These are phyloP conservation scores for Synanthedon tipuliformis DNA, from an alignment of 2,888 invertebrate species.

Conservation along the genomic window DNA sequence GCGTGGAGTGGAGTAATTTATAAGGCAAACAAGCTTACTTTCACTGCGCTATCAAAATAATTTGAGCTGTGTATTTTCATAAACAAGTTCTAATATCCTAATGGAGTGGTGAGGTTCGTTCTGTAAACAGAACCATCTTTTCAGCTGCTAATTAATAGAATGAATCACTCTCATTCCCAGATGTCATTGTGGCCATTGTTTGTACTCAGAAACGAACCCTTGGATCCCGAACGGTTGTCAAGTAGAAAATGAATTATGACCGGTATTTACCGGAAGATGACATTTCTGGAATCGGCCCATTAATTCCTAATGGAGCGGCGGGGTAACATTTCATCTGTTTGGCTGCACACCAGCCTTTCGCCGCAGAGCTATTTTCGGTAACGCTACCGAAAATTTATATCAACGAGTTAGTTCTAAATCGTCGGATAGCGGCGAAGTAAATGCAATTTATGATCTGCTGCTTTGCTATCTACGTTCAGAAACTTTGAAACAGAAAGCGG, in stretches of 20 bases:
- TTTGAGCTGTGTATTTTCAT: conserved; percentile 8
- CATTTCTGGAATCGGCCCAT: conserved; percentile 66
- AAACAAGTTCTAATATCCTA: conserved; percentile 6
- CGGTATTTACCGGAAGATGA: conserved; percentile 63
- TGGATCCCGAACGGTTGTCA: conserved; percentile 16
- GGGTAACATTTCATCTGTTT: conserved; percentile 65
- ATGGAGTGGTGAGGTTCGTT: background rate
- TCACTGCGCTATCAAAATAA: conserved; percentile 1
- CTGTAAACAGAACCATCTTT: conserved; percentile 25
- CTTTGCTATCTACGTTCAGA: conserved; percentile 45
- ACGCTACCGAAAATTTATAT: conserved; percentile 61
- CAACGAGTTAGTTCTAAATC: conserved; percentile 63
- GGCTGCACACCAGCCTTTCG: conserved; percentile 53
- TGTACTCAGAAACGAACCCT: conserved; percentile 18
- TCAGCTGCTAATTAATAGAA: conserved; percentile 39
- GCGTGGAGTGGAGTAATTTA: conserved; percentile 15
- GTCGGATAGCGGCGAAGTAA: conserved; percentile 55
- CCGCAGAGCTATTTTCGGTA: conserved; percentile 61
- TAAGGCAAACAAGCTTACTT: conserved; percentile 17
- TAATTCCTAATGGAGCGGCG: conserved; percentile 64
- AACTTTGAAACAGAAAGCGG: too few species aligned
- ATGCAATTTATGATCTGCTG: conserved; percentile 52
- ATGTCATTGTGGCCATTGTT: conserved; percentile 22
- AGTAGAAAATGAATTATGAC: conserved; percentile 42
- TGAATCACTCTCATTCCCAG: conserved; percentile 46